Evolutionary conservation across 2,888 invertebrate species (phyloP).

Genomic region (Drosophila prostipennis): DNA sequence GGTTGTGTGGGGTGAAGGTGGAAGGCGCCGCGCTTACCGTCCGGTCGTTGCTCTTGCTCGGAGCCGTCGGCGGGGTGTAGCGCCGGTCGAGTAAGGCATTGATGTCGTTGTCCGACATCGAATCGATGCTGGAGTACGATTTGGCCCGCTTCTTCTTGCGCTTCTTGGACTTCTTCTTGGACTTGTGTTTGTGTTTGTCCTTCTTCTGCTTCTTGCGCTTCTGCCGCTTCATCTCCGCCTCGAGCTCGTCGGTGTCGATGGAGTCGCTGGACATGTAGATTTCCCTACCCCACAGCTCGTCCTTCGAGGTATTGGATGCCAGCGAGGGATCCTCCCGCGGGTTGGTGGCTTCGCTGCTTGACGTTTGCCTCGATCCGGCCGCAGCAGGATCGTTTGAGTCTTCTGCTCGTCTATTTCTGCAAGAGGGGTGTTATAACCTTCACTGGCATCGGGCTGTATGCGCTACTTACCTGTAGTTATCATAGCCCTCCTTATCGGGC

Average conservation of each 20-base stretch:
- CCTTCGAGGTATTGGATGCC: slow-evolving; percentile 56
- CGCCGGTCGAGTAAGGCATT: slow-evolving; percentile 76
- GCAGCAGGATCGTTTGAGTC: slow-evolving; percentile 58
- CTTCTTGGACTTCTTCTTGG: slow-evolving; percentile 90
- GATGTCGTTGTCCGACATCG: slow-evolving; percentile 86
- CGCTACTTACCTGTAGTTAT: slow-evolving; percentile 69
- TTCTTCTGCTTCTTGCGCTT: slow-evolving; percentile 85
- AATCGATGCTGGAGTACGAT: slow-evolving; percentile 88
- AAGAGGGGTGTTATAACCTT: background rate
- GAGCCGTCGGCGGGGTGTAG: slow-evolving; percentile 82
- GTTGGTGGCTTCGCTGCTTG: slow-evolving; percentile 41
- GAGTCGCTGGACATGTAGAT: slow-evolving; percentile 73
- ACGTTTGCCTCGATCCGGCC: slow-evolving; percentile 48
- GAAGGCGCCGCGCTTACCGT: slow-evolving; percentile 64
- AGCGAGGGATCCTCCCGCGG: slow-evolving; percentile 49
- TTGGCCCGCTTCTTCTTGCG: slow-evolving; percentile 88
- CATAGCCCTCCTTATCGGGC: slow-evolving; percentile 46
- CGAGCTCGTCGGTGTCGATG: slow-evolving; percentile 84
- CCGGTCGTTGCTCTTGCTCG: slow-evolving; percentile 71
- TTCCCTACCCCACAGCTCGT: slow-evolving; percentile 78
- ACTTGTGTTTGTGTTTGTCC: slow-evolving; percentile 90
- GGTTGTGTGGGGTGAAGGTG: slow-evolving; percentile 76
- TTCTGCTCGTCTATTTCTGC: slow-evolving; percentile 73
- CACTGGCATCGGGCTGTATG: too few relatives aligned
- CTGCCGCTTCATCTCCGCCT: slow-evolving; percentile 85